phyloP scores from a whole-genome alignment of 2,888 invertebrate genomes.

The Monochamus alternatus region DNA sequence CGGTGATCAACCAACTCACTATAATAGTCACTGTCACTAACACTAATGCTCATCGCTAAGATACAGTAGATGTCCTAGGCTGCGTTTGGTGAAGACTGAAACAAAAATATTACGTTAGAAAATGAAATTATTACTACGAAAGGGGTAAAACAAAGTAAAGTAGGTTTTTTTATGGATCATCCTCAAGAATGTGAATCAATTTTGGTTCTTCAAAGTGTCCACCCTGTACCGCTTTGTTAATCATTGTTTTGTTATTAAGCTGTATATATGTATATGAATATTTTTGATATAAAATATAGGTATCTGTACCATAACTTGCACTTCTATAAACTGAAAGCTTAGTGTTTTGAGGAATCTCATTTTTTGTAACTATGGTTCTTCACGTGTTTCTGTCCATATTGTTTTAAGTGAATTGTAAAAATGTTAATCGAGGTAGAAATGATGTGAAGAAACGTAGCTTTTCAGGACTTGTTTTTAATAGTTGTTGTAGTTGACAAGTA shows the following conservation, averaged over 20 bases:
- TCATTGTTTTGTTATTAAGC: conserved; percentile 31
- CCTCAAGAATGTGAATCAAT: too few species aligned
- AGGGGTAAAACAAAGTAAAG: too few species aligned
- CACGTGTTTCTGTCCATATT: not conserved
- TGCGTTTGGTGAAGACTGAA: too few species aligned
- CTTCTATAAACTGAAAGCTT: conserved; percentile 21
- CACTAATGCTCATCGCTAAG: too few species aligned
- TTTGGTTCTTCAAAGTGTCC: too few species aligned
- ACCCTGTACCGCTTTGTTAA: conserved; percentile 2
- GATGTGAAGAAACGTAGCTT: not conserved
- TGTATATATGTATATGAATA: conserved; percentile 37
- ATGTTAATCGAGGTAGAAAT: not conserved
- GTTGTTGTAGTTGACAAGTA: conserved; percentile 22
- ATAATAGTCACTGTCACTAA: too few species aligned
- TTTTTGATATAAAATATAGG: conserved; percentile 37
- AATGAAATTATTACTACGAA: too few species aligned
- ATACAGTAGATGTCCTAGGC: too few species aligned
- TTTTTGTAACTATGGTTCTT: not conserved
- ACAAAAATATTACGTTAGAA: too few species aligned
- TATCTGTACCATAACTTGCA: conserved; percentile 25
- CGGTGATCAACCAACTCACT: too few species aligned
- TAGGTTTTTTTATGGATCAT: too few species aligned
- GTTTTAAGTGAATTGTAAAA: conserved; percentile 17
- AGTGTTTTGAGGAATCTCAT: conserved; percentile 1
- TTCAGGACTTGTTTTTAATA: conserved; percentile 13